Base-by-base conservation (phyloP, 2,113 vertebrate genomes). In the Prinia subflava region DNA sequence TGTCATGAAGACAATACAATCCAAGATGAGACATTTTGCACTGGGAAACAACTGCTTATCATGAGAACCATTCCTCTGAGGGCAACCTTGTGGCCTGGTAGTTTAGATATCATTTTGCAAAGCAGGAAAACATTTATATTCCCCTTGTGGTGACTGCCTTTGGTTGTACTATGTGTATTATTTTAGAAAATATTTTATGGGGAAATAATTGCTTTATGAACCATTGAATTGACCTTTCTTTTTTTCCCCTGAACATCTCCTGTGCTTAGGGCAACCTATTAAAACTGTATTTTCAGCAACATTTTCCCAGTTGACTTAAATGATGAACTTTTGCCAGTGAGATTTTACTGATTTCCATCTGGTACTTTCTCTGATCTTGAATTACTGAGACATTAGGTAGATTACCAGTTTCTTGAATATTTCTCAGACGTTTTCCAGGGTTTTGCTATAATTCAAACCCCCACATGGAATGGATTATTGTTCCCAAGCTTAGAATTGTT, bases 281-380 rank as follows among this genome's bases (percentile, higher is more conserved):
- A 37, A 59, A 85, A 79, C 23, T 92, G 49, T 65, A 47, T 97
- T 89, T 92, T 89, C 70, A 75, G 89, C 57, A 94, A 79, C 44
- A 73, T 87, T 87, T 92, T 89, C 8, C 81, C 53, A 84, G 35
- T 3, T 79, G 77, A 78, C 73, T 89, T 86, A 83, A 89, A 92
- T 33, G 1, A 47, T 75, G 80, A 92, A 87, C 53, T 89, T 95
- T 60, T 31, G 13, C 31, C 74, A 76, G 28, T 37, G 60, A 73
- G 79, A 82, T 87, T 91, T 92, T 96, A 30, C 41, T 69, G 49
- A 87, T 89, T 92, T 56, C 87, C 83, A 94, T 89, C 83, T 95
- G 92, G 69, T 84, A 73, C 25, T 80, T 87, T 23, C 60, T 91
- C 62, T 95, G 89, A 84, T 89, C 42, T 78, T 70, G n/a, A 92